phyloP scores from a whole-genome alignment of 2,113 vertebrate species.

The Gasterosteus nipponicus region DNA sequence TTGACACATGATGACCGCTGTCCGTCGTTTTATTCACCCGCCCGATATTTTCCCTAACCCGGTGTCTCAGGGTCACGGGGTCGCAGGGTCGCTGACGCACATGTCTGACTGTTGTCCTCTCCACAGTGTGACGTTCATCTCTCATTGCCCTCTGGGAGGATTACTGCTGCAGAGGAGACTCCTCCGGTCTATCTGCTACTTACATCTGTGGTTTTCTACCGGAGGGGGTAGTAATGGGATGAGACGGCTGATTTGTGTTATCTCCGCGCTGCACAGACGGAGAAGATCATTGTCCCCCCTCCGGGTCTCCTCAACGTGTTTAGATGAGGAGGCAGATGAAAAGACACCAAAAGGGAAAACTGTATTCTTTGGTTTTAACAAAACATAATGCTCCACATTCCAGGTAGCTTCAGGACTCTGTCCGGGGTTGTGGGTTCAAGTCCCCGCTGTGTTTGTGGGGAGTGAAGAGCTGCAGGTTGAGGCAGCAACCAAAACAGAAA shows the following conservation, averaged over 20 bases:
- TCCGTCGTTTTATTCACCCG: too few species aligned
- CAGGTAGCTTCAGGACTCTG: not conserved
- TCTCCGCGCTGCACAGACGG: slow-evolving; percentile 25
- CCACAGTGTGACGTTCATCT: not conserved
- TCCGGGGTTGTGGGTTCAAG: not conserved
- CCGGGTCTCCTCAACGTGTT: slow-evolving; percentile 10
- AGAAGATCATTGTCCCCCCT: slow-evolving; percentile 13
- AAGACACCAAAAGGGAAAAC: slow-evolving; percentile 8
- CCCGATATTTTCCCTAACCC: too few species aligned
- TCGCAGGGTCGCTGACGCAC: too few species aligned
- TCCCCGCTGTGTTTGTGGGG: too few species aligned
- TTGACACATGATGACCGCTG: too few species aligned
- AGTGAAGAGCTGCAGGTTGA: too few species aligned
- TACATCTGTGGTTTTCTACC: slow-evolving; percentile 24
- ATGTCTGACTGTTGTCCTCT: too few species aligned
- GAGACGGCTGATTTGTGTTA: slow-evolving; percentile 22
- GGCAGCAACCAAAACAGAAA: too few species aligned
- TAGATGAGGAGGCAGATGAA: slow-evolving; percentile 9
- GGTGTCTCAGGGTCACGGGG: too few species aligned
- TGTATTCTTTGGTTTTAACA: not conserved
- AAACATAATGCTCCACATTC: not conserved
- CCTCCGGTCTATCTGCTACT: slow-evolving; percentile 28
- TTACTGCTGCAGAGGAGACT: slow-evolving; percentile 28
- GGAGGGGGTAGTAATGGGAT: slow-evolving; percentile 20
- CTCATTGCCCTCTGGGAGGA: slow-evolving; percentile 31